These are phyloP conservation scores for Leptocoma aspasia DNA, from an alignment of 2,113 vertebrate genomes.

Conservation along the genomic window DNA sequence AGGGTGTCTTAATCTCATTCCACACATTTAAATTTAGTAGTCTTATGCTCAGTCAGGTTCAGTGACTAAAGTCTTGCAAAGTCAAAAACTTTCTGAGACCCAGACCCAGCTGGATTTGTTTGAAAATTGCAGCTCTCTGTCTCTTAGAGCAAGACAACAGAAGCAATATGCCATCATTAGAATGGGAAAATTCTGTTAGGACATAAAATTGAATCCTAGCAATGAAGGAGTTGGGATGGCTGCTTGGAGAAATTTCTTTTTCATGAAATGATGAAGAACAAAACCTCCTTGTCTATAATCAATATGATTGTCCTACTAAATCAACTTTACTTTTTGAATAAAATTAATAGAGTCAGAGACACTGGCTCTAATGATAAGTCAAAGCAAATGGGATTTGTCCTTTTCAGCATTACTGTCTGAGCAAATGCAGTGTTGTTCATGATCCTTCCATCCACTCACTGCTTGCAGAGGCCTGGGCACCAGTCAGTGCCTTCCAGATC, in stretches of 20 bases:
- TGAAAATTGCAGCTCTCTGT: not conserved
- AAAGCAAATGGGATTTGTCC: conserved; percentile 5
- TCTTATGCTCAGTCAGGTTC: not conserved
- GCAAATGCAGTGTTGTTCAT: not conserved
- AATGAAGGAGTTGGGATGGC: not conserved
- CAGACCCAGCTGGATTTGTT: not conserved
- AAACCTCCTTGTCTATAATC: not conserved
- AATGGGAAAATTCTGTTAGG: not conserved
- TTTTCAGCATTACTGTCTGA: not conserved
- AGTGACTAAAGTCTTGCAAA: not conserved
- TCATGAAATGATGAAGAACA: not conserved
- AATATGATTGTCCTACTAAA: not conserved
- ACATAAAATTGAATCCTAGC: not conserved
- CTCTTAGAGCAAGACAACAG: not conserved
- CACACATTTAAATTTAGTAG: not conserved
- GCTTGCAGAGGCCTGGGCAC: not conserved
- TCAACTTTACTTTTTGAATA: conserved; percentile 2
- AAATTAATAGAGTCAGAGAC: not conserved
- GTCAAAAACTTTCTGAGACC: not conserved
- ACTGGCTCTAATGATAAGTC: not conserved
- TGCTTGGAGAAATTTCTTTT: not conserved
- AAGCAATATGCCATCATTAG: not conserved
- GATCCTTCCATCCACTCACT: not conserved
- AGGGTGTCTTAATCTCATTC: not conserved
- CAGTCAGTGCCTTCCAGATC: not conserved